Base-by-base conservation (phyloP, 2,113 vertebrate species). In the Nesogale talazaci region DNA sequence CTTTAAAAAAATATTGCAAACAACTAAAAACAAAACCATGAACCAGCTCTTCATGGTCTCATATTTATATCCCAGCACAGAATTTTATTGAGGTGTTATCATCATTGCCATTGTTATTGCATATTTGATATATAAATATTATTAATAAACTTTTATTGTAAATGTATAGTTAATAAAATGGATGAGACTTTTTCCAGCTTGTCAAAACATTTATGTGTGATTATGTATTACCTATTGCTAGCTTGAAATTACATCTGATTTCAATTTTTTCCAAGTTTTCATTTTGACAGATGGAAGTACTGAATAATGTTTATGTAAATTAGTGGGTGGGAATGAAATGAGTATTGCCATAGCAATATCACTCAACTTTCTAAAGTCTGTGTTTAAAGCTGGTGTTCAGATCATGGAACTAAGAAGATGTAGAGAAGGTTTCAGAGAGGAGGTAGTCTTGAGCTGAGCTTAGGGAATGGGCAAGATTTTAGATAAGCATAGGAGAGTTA, bases 161-260 rank as follows among this genome's bases (percentile, higher is more conserved):
- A 27, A 89, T 78, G 52, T 27, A 65, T 40, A 70, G 31, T 84
- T 84, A 84, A 80, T 75, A 67, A 88, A 46, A 70, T 76, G 72
- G 8, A 42, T 31, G 57, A 57, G 7, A 0, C 1, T 70, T 67
- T 79, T 46, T 57, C 42, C 25, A 74, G 42, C 57, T 72, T 90
- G 70, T 85, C 81, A 25, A 31, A n/a, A 11, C 34, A 63, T 56
- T 65, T 27, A 9, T 19, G 15, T 57, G 19, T 93, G 38, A 79
- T 72, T 36, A 72, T 10, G 46, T 52, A 52, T 42, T 63, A 63
- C 23, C 14, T 86, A 42, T 52, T 85, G 72, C 40, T 65, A 42
- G 34, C 65, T 65, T 65, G 83, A 83, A 34, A 79, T 29, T 70
- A 27, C 4, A 79, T 88, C 72, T 74, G 52, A 69, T 56, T n/a